Base-by-base conservation (phyloP, 2,888 invertebrate genomes). In the Ennomos fuscantarius region DNA sequence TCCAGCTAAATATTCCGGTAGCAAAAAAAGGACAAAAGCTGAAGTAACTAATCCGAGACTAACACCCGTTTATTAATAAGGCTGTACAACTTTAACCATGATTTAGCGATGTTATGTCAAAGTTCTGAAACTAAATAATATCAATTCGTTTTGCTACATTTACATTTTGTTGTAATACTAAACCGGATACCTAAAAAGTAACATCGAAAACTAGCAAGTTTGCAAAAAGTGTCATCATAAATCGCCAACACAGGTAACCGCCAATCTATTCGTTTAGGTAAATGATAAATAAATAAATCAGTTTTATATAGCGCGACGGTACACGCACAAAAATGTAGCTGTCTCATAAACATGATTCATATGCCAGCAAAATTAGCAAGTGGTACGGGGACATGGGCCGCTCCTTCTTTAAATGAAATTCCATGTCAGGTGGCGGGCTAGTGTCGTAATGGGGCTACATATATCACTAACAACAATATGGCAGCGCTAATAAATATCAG, bases 351-450 rank as follows among this genome's bases (percentile, higher is more conserved):
- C 64, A 74, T 88, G 87, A 89, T 87, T 84, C 82, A 88, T 86
- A 69, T 64, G 67, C 73, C 70, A 69, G 73, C 77, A 78, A 87
- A 89, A 89, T 89, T 87, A 89, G 86, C 83, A 78, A 81, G 73
- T 74, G 77, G 75, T 68, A 76, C 70, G 69, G 81, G 74, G 74
- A 78, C 78, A 78, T 76, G 70, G 76, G 73, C 51, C 53, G 70
- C 72, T 69, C 70, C 82, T 87, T 85, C 88, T 87, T 87, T 85
- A 89, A 88, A 89, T 89, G 86, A 86, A 91, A 90, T 89, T 88
- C 88, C 87, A 81, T 78, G 87, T 86, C 82, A 86, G 84, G 82
- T 84, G 76, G 75, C 70, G 70, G 73, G 70, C 74, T 76, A 79
- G 76, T 75, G 67, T 64, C 65, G 72, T 82, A 83, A 83, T 81